Base-by-base conservation (phyloP, 2,797 vertebrate species). In the Taeniopygia guttata region DNA sequence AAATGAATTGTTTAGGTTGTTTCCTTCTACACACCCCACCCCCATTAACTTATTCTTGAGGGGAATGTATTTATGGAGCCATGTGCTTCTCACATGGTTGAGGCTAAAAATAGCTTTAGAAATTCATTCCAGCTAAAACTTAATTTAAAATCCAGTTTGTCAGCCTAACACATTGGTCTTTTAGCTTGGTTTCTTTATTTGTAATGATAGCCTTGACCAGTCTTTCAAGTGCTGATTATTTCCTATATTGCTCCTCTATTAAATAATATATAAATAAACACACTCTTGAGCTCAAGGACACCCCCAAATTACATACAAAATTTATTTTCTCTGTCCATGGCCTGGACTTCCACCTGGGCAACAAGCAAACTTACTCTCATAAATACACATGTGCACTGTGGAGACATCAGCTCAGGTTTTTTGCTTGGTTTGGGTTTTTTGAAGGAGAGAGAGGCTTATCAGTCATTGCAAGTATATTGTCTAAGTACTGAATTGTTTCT, bases 21-120 rank as follows among this genome's bases (percentile, higher is more conserved):
- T 94, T 92, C 87, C 89, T 82, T 72, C 74, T 81, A 66, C 55
- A 26, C 17, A 55, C 46, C 17, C 88, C 69, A 72, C 46, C 62
- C 72, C 82, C 29, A 1, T 79, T 90, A 84, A 91, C 59, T 89
- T 96, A 55, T 73, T 95, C 94, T 92, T 69, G 84, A 88, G 69
- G 90, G 49, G 42, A 60, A 81, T 63, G 67, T 85, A 84, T 85
- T 69, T 95, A 91, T 92, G 91, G 78, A 91, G 52, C 79, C 84
- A 97, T 96, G 89, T 73, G 86, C 94, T 94, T 95, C 92, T 97
- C 97, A 95, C 83, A 79, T 90, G 85, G 64, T 30, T 87, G 76
- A 77, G n/a, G 86, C 63, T 92, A 87, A 95, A 96, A 95, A 91
- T 87, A 96, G 64, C 76, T 95, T 94, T 43, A 63, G 84, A 89